Percentiles rank a stretch among this genome's conserved stretches.
phyloP scores from a whole-genome alignment of 2,888 invertebrate genomes.

The Zaprionus lineosus region DNA sequence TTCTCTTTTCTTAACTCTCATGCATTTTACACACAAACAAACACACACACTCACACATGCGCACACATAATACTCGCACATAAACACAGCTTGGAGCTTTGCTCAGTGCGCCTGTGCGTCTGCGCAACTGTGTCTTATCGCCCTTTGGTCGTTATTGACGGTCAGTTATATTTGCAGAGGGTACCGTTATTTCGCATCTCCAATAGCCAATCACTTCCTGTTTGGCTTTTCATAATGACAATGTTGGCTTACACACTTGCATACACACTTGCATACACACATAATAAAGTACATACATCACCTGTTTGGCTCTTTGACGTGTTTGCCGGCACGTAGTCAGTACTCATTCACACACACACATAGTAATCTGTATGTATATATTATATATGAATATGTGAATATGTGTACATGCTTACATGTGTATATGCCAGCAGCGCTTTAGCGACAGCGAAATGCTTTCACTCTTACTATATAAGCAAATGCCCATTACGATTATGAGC shows the following conservation, averaged over 20 bases:
- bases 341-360: constrained; percentile 15
- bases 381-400: not conserved
- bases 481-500: constrained; percentile 9
- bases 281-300: constrained; percentile 19
- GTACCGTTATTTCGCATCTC: constrained; percentile 34
- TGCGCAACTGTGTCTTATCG: constrained; percentile 16
- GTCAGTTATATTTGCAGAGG: constrained; percentile 8
- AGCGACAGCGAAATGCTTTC: constrained; percentile 67
- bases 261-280: not conserved
- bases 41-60: not conserved
- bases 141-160: constrained; percentile 15
- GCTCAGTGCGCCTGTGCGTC: constrained; percentile 19
- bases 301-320: constrained; percentile 44
- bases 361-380: not conserved
- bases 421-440: too few relatives aligned
- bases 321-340: constrained; percentile 73
- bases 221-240: constrained; percentile 13
- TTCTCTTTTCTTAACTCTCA: constrained; percentile 5
- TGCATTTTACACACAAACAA: not conserved
- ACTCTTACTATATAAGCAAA: constrained; percentile 62
- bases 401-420: too few relatives aligned
- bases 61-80: too few relatives aligned
- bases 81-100: too few relatives aligned
- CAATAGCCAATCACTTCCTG: constrained; percentile 60
- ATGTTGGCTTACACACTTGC: constrained; percentile 4